Base-by-base conservation (phyloP, 2,888 invertebrate species). In the Ophonus ardosiacus region DNA sequence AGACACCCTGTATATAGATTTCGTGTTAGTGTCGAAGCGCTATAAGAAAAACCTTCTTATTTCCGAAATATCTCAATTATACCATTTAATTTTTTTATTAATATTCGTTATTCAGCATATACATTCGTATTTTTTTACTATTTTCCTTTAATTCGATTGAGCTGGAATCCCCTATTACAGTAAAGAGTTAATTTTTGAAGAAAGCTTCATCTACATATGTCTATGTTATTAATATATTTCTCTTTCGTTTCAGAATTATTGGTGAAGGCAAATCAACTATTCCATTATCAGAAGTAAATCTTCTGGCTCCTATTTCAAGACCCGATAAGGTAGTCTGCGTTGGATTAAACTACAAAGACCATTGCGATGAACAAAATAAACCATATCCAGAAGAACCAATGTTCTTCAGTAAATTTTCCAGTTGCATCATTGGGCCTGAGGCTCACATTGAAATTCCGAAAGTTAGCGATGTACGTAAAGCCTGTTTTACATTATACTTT, bases 281-380 rank as follows among this genome's bases (percentile, higher is more conserved):
- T 61, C 89, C 91, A 88, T 90, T 94, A 7, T 91, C 92, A 0
- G 92, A 93, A 0, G 94, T 96, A 0, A 91, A 91, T 15, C 90
- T 96, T 1, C 89, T 95, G 65, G 93, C 98, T 0, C 98, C 98
- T 0, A 93, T 98, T 17, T 93, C 93, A 0, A 94, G 94, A 31
- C 95, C 97, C 85, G 97, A 97, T 88, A 98, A 98, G 91, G 93
- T 98, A 0, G 93, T 96, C 0, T 97, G 97, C 89, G 94, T 98
- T 13, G 97, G 97, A 0, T 92, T 97, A 85, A 98, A 98, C 91
- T 98, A 98, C 91, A 92, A 92, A 81, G 97, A 97, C 59, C 97
- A 97, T 88, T 98, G 98, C 88, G 93, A 94, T 80, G 98, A 98
- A 89, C 97, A 97, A 89, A 95, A 96, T 18, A 89, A 95, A 15